phyloP scores from a whole-genome alignment of 2,113 vertebrate genomes.

The Onychostoma macrolepis region DNA sequence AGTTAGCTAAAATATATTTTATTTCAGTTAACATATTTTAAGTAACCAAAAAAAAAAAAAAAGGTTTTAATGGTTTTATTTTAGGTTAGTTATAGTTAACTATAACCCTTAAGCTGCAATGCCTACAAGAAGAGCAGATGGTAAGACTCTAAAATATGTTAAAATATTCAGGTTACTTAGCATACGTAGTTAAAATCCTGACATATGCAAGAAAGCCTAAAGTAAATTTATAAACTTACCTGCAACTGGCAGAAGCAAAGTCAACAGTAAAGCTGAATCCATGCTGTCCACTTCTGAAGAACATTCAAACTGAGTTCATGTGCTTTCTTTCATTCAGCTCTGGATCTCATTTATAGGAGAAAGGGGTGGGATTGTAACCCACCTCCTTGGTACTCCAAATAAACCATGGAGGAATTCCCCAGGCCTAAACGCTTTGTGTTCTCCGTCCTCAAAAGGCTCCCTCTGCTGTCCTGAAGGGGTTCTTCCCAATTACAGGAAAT shows the following conservation, averaged over 20 bases:
- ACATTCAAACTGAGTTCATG: neutral
- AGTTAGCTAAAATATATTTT: too few species aligned
- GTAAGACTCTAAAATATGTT: neutral
- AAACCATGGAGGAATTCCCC: conserved; percentile 24
- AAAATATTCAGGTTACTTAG: neutral
- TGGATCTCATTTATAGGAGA: neutral
- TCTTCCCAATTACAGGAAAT: neutral
- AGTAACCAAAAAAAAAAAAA: too few species aligned
- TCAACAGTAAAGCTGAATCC: neutral
- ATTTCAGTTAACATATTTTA: too few species aligned
- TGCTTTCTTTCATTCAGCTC: neutral
- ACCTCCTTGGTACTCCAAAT: neutral
- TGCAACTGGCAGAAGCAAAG: conserved; percentile 7
- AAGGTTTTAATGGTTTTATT: too few species aligned
- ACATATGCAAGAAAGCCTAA: neutral
- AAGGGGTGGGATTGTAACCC: neutral
- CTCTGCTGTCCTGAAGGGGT: conserved; percentile 34
- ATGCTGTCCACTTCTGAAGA: conserved; percentile 3
- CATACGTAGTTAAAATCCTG: neutral
- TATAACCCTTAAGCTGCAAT: neutral
- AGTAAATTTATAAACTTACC: neutral
- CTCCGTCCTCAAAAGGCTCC: neutral
- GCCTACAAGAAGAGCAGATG: neutral
- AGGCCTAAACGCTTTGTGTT: neutral
- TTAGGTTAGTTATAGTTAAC: too few species aligned